phyloP scores from a whole-genome alignment of 1,140 invertebrate species.

The Thaumatotibia leucotreta region DNA sequence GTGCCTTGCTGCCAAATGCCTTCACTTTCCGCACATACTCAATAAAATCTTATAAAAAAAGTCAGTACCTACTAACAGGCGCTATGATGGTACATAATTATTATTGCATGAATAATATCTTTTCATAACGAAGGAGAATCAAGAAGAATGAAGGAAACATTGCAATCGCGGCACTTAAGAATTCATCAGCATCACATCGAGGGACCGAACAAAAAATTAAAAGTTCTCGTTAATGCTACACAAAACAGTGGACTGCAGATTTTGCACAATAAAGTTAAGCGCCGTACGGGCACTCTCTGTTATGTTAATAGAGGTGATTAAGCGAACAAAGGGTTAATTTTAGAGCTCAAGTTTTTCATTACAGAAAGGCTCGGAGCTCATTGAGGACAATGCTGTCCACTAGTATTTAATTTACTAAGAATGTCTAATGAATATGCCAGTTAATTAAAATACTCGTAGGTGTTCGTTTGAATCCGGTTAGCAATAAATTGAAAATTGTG shows the following conservation, averaged over 20 bases:
- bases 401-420: background rate
- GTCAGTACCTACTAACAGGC: background rate
- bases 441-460: background rate
- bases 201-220: background rate
- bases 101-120: no score
- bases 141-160: background rate
- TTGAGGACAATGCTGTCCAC: background rate
- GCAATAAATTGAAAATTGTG: no score
- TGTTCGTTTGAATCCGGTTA: no score
- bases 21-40: no score
- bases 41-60: no score
- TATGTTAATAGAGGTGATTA: slow-evolving; percentile 13
- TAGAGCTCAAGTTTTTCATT: slow-evolving; percentile 11
- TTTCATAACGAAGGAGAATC: background rate
- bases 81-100: no score
- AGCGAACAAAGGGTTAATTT: slow-evolving; percentile 11
- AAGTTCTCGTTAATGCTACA: background rate
- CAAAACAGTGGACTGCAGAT: slow-evolving; percentile 4
- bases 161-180: background rate
- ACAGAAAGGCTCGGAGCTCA: background rate
- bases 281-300: background rate
- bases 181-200: background rate
- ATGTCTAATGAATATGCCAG: background rate
- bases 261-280: slow-evolving; percentile 13
- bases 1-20: no score